Evolutionary conservation across 2,888 invertebrate genomes (phyloP).

Genomic region (Cyaniris semiargus): DNA sequence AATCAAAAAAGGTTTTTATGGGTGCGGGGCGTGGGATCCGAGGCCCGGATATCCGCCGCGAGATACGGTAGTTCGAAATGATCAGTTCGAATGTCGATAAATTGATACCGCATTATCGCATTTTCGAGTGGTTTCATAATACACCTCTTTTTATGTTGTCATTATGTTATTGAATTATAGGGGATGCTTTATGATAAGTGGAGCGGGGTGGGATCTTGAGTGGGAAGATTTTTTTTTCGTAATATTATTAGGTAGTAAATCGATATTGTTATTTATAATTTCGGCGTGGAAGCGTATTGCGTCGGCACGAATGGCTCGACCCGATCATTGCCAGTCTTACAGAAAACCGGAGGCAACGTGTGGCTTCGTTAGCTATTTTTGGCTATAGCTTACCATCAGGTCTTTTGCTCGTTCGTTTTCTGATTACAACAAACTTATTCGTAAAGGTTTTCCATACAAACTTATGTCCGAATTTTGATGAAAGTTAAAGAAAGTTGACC

Average conservation of each 20-base stretch:
- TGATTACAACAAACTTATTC: too few species aligned
- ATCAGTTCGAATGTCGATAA: slow-evolving; percentile 16
- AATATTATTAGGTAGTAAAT: not conserved
- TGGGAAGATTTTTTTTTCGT: not conserved
- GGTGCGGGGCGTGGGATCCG: not conserved
- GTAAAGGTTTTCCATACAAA: too few species aligned
- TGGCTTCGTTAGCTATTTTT: too few species aligned
- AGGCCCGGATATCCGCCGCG: not conserved
- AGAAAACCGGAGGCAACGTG: too few species aligned
- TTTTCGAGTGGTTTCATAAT: slow-evolving; percentile 4
- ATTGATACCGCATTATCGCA: slow-evolving; percentile 8
- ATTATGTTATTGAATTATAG: slow-evolving; percentile 18
- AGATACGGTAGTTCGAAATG: slow-evolving; percentile 2
- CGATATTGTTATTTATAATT: too few species aligned
- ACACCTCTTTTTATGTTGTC: not conserved
- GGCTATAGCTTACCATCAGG: too few species aligned
- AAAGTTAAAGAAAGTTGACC: too few species aligned
- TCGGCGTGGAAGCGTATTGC: too few species aligned
- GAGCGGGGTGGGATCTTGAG: not conserved
- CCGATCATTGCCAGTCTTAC: too few species aligned
- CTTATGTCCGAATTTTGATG: too few species aligned
- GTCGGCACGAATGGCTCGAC: too few species aligned
- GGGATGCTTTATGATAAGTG: slow-evolving; percentile 2
- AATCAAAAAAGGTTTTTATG: slow-evolving; percentile 9
- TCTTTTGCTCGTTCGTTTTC: too few species aligned